phyloP scores from a whole-genome alignment of 2,113 vertebrate genomes.

The Podocnemis expansa region DNA sequence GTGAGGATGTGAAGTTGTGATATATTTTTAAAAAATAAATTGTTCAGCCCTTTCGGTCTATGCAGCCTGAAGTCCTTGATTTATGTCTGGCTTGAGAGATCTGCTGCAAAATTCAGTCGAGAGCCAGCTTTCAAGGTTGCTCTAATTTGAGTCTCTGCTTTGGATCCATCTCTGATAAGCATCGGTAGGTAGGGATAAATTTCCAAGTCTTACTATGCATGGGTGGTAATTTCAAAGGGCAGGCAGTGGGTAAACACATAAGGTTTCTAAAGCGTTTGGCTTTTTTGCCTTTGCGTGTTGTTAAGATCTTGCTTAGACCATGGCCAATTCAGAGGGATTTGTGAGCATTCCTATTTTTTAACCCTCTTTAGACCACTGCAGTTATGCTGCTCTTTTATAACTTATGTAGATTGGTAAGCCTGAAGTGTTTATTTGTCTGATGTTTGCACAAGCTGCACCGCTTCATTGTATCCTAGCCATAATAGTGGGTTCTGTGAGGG shows the following conservation, averaged over 20 bases:
- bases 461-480: slow-evolving; percentile 2
- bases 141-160: background rate
- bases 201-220: background rate
- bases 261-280: background rate
- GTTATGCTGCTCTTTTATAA: background rate
- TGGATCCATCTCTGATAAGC: background rate
- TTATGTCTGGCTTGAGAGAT: background rate
- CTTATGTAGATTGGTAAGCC: slow-evolving; percentile 11
- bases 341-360: background rate
- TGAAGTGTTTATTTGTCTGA: background rate
- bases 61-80: background rate
- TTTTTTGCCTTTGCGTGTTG: slow-evolving; percentile 17
- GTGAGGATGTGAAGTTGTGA: slow-evolving; percentile 10
- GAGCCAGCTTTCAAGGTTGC: background rate
- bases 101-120: background rate
- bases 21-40: background rate
- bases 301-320: background rate
- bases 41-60: background rate
- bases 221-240: background rate
- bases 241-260: slow-evolving; percentile 20
- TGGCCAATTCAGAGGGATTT: background rate
- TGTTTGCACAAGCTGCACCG: slow-evolving; percentile 20
- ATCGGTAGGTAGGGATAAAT: background rate
- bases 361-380: slow-evolving; percentile 30
- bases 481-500: background rate